Base-by-base conservation (phyloP, 2,797 vertebrate species). In the Luscinia megarhynchos region DNA sequence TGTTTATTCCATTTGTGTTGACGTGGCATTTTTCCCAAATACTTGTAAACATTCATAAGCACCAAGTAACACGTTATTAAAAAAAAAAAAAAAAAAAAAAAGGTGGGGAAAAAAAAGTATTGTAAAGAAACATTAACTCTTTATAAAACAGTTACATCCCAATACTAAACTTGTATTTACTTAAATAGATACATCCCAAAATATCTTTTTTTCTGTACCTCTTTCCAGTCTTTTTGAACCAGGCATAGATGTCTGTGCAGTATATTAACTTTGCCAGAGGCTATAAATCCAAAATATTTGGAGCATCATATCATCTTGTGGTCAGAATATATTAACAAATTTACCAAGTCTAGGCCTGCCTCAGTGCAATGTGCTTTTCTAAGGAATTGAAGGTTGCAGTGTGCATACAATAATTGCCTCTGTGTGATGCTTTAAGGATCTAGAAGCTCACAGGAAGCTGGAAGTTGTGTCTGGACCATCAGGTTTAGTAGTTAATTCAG, bases 41-140 rank as follows among this genome's bases (percentile, higher is more conserved):
- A 55, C 34, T 46, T 62, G 40, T 24, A 76, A 89, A 63, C 27
- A n/a, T 64, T 83, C n/a, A 29, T 57, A 94, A 92, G 91, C 34
- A 64, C 0, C 3, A 78, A 80, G 41, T 32, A 78, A 62, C 9
- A n/a, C 3, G 6, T 38, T 34, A 22, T 69, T 7, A 20, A 20
- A 62, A 36, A 43, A 43, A 36, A 19, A 26, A 15, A 20, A 20
- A 62, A 36, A 43, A 43, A 36, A 19, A 26, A 15, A 12, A 51
- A 54, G 8, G 7, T 15, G 4, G 17, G 66, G 63, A 64, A 32
- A 40, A 57, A 69, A 69, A 70, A 41, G 40, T 41, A 40, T 8
- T 32, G 8, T 24, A 51, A 86, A 62, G 15, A 58, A 76, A 46
- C 19, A 43, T 40, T 22, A 38, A 9, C 15, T 40, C 15, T 41